phyloP scores from a whole-genome alignment of 2,888 invertebrate species.

The Subacronicta megacephala region DNA sequence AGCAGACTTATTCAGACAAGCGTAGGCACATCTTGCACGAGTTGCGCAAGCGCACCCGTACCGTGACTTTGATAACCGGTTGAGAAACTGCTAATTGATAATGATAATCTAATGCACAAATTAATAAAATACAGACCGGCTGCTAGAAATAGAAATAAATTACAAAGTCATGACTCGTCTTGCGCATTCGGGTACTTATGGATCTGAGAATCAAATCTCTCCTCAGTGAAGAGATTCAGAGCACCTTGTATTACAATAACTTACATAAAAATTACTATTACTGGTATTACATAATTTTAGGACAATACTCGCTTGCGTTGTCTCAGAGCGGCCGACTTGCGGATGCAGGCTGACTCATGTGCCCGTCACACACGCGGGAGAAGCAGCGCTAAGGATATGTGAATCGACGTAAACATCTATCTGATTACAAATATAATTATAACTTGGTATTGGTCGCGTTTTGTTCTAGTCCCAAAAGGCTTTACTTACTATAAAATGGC shows the following conservation, averaged over 20 bases:
- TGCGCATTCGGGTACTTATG: not conserved
- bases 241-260: slow-evolving; percentile 3
- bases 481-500: too few relatives aligned
- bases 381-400: not conserved
- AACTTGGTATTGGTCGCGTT: too few relatives aligned
- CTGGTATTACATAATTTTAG: slow-evolving; percentile 11
- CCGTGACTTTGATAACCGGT: slow-evolving; percentile 10
- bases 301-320: slow-evolving; percentile 9
- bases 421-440: too few relatives aligned
- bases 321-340: slow-evolving; percentile 5
- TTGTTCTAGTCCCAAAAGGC: too few relatives aligned
- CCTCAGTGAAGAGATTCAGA: too few relatives aligned
- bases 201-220: too few relatives aligned
- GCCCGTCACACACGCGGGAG: not conserved
- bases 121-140: too few relatives aligned
- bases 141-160: too few relatives aligned
- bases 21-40: not conserved
- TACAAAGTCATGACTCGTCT: too few relatives aligned
- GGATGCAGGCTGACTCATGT: not conserved
- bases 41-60: slow-evolving; percentile 14
- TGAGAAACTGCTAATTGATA: slow-evolving; percentile 13
- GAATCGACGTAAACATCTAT: too few relatives aligned
- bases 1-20: not conserved
- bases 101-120: slow-evolving; percentile 7
- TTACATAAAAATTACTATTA: slow-evolving; percentile 1